phyloP scores from a whole-genome alignment of 2,888 invertebrate species.

The Desoria tigrina region DNA sequence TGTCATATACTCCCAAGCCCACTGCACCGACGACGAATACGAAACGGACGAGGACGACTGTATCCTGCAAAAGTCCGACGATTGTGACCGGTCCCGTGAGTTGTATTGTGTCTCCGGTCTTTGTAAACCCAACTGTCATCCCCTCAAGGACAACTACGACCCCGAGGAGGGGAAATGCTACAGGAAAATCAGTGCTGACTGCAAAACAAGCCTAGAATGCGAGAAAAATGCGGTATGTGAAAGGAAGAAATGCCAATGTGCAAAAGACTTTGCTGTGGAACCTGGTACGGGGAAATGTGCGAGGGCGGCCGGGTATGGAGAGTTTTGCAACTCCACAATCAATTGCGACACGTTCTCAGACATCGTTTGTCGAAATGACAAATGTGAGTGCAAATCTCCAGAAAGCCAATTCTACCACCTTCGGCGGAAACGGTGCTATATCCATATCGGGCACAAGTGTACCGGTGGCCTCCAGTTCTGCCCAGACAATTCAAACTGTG shows the following conservation, averaged over 20 bases:
- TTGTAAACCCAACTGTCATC: constrained; percentile 33
- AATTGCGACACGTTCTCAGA: constrained; percentile 31
- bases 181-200: constrained; percentile 29
- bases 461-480: constrained; percentile 32
- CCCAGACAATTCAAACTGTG: constrained; percentile 34
- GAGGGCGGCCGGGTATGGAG: constrained; percentile 15
- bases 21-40: constrained; percentile 28
- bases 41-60: constrained; percentile 23
- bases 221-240: constrained; percentile 29
- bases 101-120: constrained; percentile 26
- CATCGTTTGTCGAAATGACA: constrained; percentile 26
- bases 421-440: constrained; percentile 30
- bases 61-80: constrained; percentile 28
- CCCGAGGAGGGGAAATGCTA: constrained; percentile 28
- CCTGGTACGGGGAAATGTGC: constrained; percentile 27
- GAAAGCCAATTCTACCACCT: constrained; percentile 28
- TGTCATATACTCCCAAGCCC: constrained; percentile 13
- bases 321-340: constrained; percentile 20
- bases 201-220: constrained; percentile 21
- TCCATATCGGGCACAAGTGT: constrained; percentile 26
- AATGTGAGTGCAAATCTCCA: constrained; percentile 28
- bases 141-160: constrained; percentile 26
- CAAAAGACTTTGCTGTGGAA: constrained; percentile 22
- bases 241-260: constrained; percentile 30
- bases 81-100: constrained; percentile 27